phyloP scores from a whole-genome alignment of 1,140 invertebrate species.

The Drosophila malerkotliana region DNA sequence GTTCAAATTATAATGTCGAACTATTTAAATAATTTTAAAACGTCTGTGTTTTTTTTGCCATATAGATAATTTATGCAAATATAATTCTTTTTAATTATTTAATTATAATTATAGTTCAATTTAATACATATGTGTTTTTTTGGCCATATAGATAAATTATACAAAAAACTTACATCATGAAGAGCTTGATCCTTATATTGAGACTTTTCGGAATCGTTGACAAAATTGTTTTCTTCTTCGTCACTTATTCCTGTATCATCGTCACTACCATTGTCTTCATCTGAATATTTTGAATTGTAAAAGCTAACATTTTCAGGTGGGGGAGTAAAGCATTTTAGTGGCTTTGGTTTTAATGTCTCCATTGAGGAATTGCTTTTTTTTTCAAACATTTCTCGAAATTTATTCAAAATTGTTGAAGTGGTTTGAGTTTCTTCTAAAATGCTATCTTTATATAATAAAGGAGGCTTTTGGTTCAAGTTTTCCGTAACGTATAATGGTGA shows the following conservation, averaged over 20 bases:
- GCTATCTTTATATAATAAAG: conserved; percentile 66
- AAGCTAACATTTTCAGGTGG: conserved; percentile 90
- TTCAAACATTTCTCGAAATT: conserved; percentile 94
- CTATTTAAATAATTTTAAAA: no score
- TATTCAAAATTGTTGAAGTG: conserved; percentile 91
- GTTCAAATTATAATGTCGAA: no score
- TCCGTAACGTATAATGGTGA: conserved; percentile 15
- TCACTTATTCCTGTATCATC: conserved; percentile 28
- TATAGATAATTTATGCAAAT: background rate
- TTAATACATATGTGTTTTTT: no score
- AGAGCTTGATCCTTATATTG: conserved; percentile 42
- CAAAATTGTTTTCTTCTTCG: conserved; percentile 56
- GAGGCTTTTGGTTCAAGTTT: background rate
- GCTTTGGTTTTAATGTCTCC: conserved; percentile 87
- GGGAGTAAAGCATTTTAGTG: conserved; percentile 94
- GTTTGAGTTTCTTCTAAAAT: conserved; percentile 89
- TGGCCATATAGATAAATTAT: no score
- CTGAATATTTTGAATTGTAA: conserved; percentile 85
- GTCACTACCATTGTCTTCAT: conserved; percentile 84
- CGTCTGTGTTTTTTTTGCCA: no score
- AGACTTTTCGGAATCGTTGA: conserved; percentile 3
- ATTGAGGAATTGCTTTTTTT: conserved; percentile 87
- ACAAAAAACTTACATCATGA: conserved; percentile 51
- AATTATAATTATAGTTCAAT: no score
- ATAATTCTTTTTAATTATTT: no score